A percentile compares a stretch with the other conserved stretches of the same genome.
phyloP scores from a whole-genome alignment of 2,113 vertebrate genomes.

The Pelecanus crispus region DNA sequence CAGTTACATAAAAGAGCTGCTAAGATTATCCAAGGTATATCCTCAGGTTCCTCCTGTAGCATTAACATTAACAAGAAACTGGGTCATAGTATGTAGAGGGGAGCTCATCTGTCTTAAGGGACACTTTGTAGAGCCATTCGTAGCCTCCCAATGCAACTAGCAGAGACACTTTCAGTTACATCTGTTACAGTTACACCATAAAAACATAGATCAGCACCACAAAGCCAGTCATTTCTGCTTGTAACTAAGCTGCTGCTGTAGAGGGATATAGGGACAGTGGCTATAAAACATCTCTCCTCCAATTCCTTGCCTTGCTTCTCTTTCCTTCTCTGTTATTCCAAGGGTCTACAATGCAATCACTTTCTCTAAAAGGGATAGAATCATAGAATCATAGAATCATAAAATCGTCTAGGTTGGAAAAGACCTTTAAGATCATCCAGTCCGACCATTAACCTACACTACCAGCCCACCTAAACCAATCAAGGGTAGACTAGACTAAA shows the following conservation, averaged over 20 bases:
- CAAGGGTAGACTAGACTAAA: too few species aligned
- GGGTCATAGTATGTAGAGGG: neutral
- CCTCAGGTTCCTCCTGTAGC: neutral
- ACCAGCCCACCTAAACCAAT: too few species aligned
- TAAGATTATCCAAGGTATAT: neutral
- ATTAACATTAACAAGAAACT: neutral
- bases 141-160: neutral
- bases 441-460: too few species aligned
- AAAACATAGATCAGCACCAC: neutral
- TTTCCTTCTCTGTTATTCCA: neutral
- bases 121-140: neutral
- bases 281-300: neutral
- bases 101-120: neutral
- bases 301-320: neutral
- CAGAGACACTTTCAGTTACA: neutral
- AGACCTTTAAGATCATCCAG: too few species aligned
- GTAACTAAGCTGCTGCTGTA: neutral
- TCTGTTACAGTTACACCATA: neutral
- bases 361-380: neutral
- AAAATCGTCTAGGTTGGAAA: too few species aligned
- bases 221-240: neutral
- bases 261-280: rapidly evolving
- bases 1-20: neutral
- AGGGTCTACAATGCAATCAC: neutral
- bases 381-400: too few species aligned